Conservation (phyloP, 2,888 invertebrate genomes). For the Lasioglossum lativentre region DNA sequence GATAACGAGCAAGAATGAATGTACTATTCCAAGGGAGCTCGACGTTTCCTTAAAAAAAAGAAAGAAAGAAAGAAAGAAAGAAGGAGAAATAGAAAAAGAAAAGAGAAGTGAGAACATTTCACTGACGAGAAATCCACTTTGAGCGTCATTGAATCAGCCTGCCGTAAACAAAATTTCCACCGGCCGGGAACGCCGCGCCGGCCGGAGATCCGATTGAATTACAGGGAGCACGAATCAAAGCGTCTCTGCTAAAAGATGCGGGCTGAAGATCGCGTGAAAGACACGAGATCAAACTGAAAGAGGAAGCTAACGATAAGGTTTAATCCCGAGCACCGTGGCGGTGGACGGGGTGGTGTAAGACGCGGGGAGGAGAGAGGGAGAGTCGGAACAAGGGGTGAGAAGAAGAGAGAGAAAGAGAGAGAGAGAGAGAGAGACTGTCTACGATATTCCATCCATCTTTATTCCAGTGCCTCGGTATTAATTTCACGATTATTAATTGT, state of each 20-base stretch:
- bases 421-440: neutral
- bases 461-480: conserved; percentile 65
- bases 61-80: neutral
- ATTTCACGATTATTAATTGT: conserved; percentile 73
- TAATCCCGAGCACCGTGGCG: conserved; percentile 30
- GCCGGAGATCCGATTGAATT: conserved; percentile 48
- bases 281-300: conserved; percentile 26
- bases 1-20: neutral
- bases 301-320: conserved; percentile 39
- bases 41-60: neutral
- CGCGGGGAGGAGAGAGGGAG: neutral
- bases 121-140: conserved; percentile 2
- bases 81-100: neutral
- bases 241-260: conserved; percentile 49
- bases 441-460: conserved; percentile 51
- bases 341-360: conserved; percentile 9
- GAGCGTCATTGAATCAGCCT: conserved; percentile 22
- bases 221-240: conserved; percentile 44
- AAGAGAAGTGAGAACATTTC: conserved; percentile 6
- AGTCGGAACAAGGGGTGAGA: neutral
- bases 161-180: conserved; percentile 2
- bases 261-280: conserved; percentile 42
- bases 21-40: neutral
- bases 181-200: conserved; percentile 12
- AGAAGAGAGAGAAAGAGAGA: neutral